phyloP scores from a whole-genome alignment of 2,797 vertebrate species.

The Manis crassicaudata region DNA sequence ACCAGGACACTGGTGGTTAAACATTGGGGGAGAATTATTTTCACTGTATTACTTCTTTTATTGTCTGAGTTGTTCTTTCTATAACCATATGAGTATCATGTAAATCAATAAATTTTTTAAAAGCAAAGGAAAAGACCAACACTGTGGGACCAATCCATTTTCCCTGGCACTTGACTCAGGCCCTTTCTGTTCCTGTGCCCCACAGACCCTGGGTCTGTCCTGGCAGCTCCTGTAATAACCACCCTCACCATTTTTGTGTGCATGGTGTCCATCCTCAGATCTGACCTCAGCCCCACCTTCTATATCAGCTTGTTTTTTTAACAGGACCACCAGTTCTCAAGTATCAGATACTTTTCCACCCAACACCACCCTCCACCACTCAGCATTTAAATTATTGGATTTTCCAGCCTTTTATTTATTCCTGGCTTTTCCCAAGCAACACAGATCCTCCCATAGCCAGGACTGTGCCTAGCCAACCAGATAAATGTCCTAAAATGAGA shows the following conservation, averaged over 20 bases:
- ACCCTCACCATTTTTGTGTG: background rate
- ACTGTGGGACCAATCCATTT: background rate
- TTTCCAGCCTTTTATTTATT: conserved; percentile 34
- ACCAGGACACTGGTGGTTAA: background rate
- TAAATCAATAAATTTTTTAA: background rate
- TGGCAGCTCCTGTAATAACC: rapidly evolving
- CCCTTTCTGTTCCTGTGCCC: background rate
- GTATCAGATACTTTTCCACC: background rate
- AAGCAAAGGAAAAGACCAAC: background rate
- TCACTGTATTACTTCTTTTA: background rate
- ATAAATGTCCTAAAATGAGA: conserved; percentile 76
- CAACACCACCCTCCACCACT: background rate
- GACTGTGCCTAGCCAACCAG: conserved; percentile 50
- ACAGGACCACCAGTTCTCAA: rapidly evolving
- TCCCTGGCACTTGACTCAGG: background rate
- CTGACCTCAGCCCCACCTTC: background rate
- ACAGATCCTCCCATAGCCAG: background rate
- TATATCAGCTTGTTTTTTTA: too few relatives aligned
- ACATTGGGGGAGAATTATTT: background rate
- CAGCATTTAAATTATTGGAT: background rate
- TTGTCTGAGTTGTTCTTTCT: background rate
- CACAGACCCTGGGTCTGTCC: background rate
- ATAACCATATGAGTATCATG: background rate
- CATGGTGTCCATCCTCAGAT: background rate
- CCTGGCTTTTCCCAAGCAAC: conserved; percentile 24